Conservation (phyloP, 1,140 invertebrate species). For the Musca vetustissima region DNA sequence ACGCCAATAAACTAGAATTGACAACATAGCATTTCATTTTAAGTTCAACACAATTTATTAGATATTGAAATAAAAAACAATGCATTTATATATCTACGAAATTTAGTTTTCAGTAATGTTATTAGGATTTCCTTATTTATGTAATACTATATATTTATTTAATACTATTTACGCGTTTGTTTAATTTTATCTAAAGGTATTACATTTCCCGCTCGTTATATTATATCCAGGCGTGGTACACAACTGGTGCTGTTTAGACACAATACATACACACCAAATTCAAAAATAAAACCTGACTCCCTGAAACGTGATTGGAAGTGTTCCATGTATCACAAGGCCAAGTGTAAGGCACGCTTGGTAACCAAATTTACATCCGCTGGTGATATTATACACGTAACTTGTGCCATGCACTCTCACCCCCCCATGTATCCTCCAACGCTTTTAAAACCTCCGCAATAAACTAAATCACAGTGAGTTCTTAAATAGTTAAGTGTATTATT, state of each 20-base stretch:
- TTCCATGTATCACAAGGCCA: constrained; percentile 54
- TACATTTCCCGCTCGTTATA: constrained; percentile 31
- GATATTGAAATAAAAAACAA: neutral
- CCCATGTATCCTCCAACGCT: constrained; percentile 25
- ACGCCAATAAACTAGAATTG: no score
- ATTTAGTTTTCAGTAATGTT: neutral
- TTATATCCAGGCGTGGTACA: constrained; percentile 48
- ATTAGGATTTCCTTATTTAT: neutral
- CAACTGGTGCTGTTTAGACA: constrained; percentile 45
- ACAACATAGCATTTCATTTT: no score
- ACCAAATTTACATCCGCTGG: constrained; percentile 36
- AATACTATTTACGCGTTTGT: neutral
- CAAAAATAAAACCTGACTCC: constrained; percentile 43
- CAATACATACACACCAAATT: constrained; percentile 54
- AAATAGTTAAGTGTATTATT: neutral
- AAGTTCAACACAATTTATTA: neutral
- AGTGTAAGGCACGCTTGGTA: constrained; percentile 47
- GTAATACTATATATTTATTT: neutral
- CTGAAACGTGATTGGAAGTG: constrained; percentile 52
- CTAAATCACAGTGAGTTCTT: neutral
- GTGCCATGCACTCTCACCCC: constrained; percentile 38
- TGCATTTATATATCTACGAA: neutral
- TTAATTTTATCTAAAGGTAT: constrained; percentile 5
- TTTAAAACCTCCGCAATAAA: neutral
- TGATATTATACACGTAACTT: constrained; percentile 46